These are phyloP conservation scores for Diploptera punctata DNA, from an alignment of 2,888 invertebrate genomes.

Conservation along the genomic window DNA sequence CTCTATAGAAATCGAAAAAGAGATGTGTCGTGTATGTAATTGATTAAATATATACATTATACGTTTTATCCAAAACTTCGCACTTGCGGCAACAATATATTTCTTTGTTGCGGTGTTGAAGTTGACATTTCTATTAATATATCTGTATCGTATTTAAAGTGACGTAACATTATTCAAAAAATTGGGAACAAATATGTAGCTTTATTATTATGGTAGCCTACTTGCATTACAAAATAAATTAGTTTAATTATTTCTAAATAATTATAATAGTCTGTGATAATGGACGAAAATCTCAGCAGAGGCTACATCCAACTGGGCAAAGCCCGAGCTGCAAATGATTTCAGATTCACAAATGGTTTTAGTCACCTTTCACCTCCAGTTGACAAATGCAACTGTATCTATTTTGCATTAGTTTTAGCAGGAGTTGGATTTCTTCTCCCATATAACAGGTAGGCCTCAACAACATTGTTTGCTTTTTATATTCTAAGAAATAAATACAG, in stretches of 20 bases:
- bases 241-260: neutral
- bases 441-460: constrained; percentile 78
- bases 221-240: no score
- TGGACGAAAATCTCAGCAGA: constrained; percentile 71
- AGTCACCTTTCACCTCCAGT: constrained; percentile 70
- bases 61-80: neutral
- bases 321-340: constrained; percentile 63
- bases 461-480: neutral
- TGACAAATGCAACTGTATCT: constrained; percentile 74
- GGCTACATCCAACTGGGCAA: constrained; percentile 67
- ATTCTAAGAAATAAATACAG: no score
- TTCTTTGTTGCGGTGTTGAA: neutral
- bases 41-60: neutral
- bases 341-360: constrained; percentile 59
- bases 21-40: neutral
- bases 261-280: constrained; percentile 47
- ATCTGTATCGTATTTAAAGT: neutral
- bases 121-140: neutral
- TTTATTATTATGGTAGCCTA: no score
- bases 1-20: neutral
- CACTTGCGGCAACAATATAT: neutral
- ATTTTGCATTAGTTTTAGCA: constrained; percentile 78
- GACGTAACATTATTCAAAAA: neutral
- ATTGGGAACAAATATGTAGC: neutral
- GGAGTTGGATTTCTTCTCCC: constrained; percentile 91